These are phyloP conservation scores for Hydrozoanthus gracilis DNA, from an alignment of 92 coral and sea anemone genomes.

Conservation along the genomic window DNA sequence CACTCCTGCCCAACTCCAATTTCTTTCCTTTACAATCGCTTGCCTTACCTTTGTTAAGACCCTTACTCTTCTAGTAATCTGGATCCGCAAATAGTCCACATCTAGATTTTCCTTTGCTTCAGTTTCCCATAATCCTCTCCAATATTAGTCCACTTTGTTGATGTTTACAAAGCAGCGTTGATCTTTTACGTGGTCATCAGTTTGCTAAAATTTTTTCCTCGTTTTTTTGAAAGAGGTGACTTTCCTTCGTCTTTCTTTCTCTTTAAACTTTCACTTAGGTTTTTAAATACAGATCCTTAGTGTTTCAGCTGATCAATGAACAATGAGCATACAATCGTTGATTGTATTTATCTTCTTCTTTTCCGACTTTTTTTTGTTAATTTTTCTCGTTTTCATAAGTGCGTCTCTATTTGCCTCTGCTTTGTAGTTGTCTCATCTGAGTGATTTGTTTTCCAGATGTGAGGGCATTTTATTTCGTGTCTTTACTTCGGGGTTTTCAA, in stretches of 20 bases:
- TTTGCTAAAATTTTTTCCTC: background rate
- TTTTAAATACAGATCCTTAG: background rate
- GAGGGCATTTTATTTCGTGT: too few relatives aligned
- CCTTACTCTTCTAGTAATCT: constrained; percentile 6
- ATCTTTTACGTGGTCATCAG: background rate
- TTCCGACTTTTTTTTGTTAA: constrained; percentile 9
- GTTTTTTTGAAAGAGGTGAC: too few relatives aligned
- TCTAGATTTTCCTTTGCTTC: background rate
- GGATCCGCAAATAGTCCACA: background rate
- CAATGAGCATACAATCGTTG: background rate
- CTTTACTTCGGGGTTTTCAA: background rate
- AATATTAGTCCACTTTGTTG: background rate
- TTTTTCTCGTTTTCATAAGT: background rate
- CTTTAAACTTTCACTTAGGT: background rate
- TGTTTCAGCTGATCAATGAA: constrained; percentile 16
- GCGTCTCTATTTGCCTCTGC: background rate
- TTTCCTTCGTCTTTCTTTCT: background rate
- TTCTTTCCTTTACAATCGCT: background rate
- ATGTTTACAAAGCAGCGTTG: constrained; percentile 7
- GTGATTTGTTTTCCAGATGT: too few relatives aligned
- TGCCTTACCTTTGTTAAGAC: background rate
- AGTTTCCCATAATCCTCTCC: background rate
- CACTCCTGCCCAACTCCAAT: background rate
- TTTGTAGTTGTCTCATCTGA: too few relatives aligned
- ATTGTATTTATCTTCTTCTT: background rate